A percentile compares a stretch with the other conserved stretches of the same genome.
Conservation (phyloP, 2,888 invertebrate species). For the Siphlonurus alternatus region DNA sequence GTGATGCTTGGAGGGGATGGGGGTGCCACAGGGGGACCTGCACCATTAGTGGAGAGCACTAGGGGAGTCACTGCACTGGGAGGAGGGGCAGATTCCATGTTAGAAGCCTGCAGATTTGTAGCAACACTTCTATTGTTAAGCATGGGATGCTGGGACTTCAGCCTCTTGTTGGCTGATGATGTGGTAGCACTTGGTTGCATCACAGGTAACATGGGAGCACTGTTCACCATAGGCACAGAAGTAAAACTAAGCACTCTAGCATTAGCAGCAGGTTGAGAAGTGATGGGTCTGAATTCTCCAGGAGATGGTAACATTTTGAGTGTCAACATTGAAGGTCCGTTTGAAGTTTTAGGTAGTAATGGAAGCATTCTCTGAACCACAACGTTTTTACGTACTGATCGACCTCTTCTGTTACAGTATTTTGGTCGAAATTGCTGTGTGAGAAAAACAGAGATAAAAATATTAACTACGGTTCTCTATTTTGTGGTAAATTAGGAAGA, state of each 20-base stretch:
- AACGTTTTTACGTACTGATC: conserved; percentile 37
- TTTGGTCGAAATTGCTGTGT: conserved; percentile 29
- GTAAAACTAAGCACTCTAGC: conserved; percentile 1
- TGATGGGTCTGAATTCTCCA: conserved; percentile 13
- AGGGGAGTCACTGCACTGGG: neutral
- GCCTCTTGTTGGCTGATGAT: neutral
- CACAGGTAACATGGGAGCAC: neutral
- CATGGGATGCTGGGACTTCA: neutral
- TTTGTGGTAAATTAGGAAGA: too few species aligned
- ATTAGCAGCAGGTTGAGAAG: neutral
- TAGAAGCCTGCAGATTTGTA: neutral
- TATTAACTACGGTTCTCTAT: too few species aligned
- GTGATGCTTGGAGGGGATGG: neutral
- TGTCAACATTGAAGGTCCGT: conserved; percentile 26
- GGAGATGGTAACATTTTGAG: conserved; percentile 22
- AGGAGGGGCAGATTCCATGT: neutral
- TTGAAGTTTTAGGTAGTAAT: conserved; percentile 38
- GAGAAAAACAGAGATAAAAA: neutral
- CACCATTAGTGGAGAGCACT: too few species aligned
- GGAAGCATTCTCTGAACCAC: conserved; percentile 61
- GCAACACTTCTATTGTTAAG: neutral
- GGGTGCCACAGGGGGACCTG: neutral
- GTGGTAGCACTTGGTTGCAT: neutral
- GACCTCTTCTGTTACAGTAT: conserved; percentile 28
- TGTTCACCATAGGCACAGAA: neutral